These are phyloP conservation scores for Meloidogyne exigua DNA, from an alignment of 1,140 invertebrate species.

Conservation along the genomic window DNA sequence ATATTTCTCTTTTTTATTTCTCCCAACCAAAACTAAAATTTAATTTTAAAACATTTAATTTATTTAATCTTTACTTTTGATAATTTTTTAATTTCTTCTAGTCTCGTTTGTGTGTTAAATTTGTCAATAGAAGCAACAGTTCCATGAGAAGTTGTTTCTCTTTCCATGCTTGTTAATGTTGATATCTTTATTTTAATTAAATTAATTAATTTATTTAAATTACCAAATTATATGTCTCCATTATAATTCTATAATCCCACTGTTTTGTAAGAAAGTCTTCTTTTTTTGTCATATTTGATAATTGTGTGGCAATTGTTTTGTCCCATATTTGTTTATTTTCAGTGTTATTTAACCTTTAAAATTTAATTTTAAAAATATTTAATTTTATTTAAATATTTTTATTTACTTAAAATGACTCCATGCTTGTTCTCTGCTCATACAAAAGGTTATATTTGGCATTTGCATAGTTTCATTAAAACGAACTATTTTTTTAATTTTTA, in stretches of 20 bases:
- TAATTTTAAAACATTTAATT: not conserved
- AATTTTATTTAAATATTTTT: constrained; percentile 27
- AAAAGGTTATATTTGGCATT: constrained; percentile 54
- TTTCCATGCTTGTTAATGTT: constrained; percentile 44
- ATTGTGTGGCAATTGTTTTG: constrained; percentile 8
- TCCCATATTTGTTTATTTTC: not conserved
- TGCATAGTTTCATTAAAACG: constrained; percentile 49
- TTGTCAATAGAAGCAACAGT: constrained; percentile 36
- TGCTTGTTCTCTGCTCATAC: constrained; percentile 48
- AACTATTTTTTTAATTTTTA: not conserved
- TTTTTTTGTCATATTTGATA: constrained; percentile 43
- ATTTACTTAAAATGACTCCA: constrained; percentile 47
- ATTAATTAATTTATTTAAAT: not conserved
- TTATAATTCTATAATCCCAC: constrained; percentile 47
- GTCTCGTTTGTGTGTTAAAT: constrained; percentile 29
- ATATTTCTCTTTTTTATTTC: constrained; percentile 29
- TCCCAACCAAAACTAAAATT: constrained; percentile 18
- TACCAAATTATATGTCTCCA: constrained; percentile 49
- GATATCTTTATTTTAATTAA: constrained; percentile 3
- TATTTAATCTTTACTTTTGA: constrained; percentile 42
- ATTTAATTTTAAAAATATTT: constrained; percentile 36
- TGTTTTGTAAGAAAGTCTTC: constrained; percentile 29
- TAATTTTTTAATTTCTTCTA: constrained; percentile 44
- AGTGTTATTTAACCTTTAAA: constrained; percentile 2
- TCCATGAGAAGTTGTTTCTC: constrained; percentile 46